phyloP scores from a whole-genome alignment of 2,888 invertebrate genomes.

The Tanypteryx hageni region DNA sequence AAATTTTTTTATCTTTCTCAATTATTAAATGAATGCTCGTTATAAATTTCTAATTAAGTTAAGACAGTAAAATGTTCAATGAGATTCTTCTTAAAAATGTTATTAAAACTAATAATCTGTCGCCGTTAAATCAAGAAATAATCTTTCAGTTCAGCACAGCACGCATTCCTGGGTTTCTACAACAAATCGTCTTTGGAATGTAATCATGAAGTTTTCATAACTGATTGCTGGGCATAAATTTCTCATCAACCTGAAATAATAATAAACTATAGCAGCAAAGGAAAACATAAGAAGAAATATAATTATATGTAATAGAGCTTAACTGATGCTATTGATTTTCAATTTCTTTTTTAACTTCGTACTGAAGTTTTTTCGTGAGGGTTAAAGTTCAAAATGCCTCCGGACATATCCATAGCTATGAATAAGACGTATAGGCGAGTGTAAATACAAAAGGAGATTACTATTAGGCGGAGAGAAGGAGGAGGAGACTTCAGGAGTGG shows the following conservation, averaged over 20 bases:
- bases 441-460: neutral
- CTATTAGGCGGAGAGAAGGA: neutral
- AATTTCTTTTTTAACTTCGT: neutral
- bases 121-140: no score
- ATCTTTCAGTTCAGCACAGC: no score
- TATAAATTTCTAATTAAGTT: no score
- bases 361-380: neutral
- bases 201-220: neutral
- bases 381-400: conserved; percentile 6
- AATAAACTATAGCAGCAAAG: neutral
- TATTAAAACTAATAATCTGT: no score
- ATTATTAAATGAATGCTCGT: no score
- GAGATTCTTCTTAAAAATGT: no score
- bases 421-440: neutral
- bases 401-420: neutral
- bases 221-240: neutral
- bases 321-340: neutral
- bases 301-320: conserved; percentile 20
- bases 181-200: no score
- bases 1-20: no score
- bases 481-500: neutral
- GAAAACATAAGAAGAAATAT: neutral
- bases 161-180: no score
- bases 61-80: no score
- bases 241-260: neutral